Base-by-base conservation (phyloP, 2,888 invertebrate genomes). In the Amphiduros pacificus region DNA sequence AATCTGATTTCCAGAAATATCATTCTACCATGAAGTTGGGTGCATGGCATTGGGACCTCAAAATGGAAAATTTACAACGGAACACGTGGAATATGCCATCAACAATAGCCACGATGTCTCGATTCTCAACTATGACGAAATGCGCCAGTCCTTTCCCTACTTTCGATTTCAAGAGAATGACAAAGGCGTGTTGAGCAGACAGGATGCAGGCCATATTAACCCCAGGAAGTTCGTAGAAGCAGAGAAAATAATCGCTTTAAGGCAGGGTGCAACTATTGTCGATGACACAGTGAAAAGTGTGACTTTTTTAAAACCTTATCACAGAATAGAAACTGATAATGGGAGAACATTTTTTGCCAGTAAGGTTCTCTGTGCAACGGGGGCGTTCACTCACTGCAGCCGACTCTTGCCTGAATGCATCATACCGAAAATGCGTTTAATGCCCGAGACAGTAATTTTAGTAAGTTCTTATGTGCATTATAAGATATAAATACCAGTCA, bases 161-260 rank as follows among this genome's bases (percentile, higher is more conserved):
- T n/a, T n/a, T n/a, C n/a, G n/a, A n/a, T n/a, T n/a, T n/a, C n/a
- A n/a, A n/a, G n/a, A n/a, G n/a, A n/a, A n/a, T n/a, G n/a, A n/a
- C n/a, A n/a, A n/a, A n/a, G n/a, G n/a, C n/a, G n/a, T n/a, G n/a
- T n/a, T n/a, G n/a, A n/a, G n/a, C n/a, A n/a, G n/a, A n/a, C n/a
- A n/a, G n/a, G n/a, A n/a, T n/a, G n/a, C n/a, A n/a, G 55, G 55
- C 32, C 26, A 41, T n/a, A 40, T 55, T 20, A 55, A 55, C 27
- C 55, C 55, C 22, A 5, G 55, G 27, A 36, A 24, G 2, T 28
- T 55, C 2, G 41, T 55, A 6, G 41, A 40, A 41, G 55, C 55
- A 1, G 40, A 55, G 55, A 41, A 40, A 28, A 2, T 14, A 28
- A 55, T 55, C n/a, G 55, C 55, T n/a, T 14, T 6, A 22, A 26